Percentiles rank a stretch among this genome's conserved stretches.
phyloP scores from a whole-genome alignment of 2,113 vertebrate species.

The rabbit (Oryctolagus cuniculus) region mOryCun1.1 NC_091433.1:168618001-168618500 shows the following conservation, averaged over 20 bases:
- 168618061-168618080: conserved; percentile 56
- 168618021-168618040: background rate
- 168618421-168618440: background rate
- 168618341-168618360: no score
- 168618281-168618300: no score
- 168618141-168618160: background rate
- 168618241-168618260: background rate
- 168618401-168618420: background rate
- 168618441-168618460: background rate
- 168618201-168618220: conserved; percentile 48
- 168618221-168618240: background rate
- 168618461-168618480: background rate
- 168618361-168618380: no score
- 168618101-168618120: conserved; percentile 46
- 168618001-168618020: background rate
- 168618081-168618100: conserved; percentile 38
- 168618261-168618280: no score
- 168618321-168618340: no score
- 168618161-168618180: background rate
- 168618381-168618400: no score
- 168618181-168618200: conserved; percentile 35
- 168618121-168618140: background rate
- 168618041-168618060: conserved; percentile 70
- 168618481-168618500: background rate
- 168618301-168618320: no score